Conservation (phyloP, 2,113 vertebrate species). For the Oncorhynchus mykiss region DNA sequence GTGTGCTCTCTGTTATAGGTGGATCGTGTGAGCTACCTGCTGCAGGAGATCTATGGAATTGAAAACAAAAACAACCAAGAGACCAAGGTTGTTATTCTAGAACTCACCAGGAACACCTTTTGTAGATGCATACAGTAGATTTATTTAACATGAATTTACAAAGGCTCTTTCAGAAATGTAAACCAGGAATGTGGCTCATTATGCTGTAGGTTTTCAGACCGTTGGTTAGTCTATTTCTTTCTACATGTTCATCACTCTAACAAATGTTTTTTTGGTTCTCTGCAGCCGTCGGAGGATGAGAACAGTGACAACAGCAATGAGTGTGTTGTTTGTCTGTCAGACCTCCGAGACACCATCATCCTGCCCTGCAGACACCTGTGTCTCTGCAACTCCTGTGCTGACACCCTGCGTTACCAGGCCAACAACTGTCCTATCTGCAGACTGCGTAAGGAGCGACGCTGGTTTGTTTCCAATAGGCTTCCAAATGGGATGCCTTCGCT, state of each 20-base stretch:
- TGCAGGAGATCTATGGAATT: constrained; percentile 98
- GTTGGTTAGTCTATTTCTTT: neutral
- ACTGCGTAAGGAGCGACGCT: constrained; percentile 81
- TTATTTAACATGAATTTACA: too few relatives aligned
- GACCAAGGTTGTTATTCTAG: constrained; percentile 83
- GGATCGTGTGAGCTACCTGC: constrained; percentile 96
- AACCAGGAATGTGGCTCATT: too few relatives aligned
- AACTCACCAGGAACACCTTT: neutral
- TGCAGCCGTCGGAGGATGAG: constrained; percentile 89
- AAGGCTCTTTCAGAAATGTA: too few relatives aligned
- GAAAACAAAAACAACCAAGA: constrained; percentile 99
- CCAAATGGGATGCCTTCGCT: neutral
- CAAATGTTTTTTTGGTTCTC: neutral
- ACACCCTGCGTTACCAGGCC: constrained; percentile 94
- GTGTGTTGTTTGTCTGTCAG: constrained; percentile 94
- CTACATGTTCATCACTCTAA: neutral
- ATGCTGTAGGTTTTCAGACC: too few relatives aligned
- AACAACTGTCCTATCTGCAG: constrained; percentile 98
- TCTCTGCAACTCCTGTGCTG: constrained; percentile 91
- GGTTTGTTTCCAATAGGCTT: neutral
- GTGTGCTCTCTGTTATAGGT: constrained; percentile 74
- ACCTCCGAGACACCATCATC: constrained; percentile 92
- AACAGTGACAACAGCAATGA: constrained; percentile 98
- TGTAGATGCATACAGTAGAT: too few relatives aligned
- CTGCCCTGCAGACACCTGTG: constrained; percentile 94